Percentiles rank a stretch among this genome's conserved stretches.
Evolutionary conservation across 2,797 vertebrate species (phyloP).

Genomic region (Percopsis omiscomaycus): DNA sequence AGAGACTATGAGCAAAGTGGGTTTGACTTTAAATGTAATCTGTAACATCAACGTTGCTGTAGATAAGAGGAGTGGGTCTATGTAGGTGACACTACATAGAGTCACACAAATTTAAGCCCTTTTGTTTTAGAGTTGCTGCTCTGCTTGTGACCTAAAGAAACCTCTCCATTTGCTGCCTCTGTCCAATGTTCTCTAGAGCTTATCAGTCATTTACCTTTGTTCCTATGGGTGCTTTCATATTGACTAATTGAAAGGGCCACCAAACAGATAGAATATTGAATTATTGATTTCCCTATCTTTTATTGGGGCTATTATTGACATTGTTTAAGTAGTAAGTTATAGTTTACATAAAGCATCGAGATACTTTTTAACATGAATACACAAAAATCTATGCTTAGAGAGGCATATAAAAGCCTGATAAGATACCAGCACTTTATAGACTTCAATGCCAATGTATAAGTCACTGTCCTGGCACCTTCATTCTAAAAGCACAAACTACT

Average conservation of each 20-base stretch:
- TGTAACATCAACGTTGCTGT: background rate
- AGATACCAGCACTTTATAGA: too few species aligned
- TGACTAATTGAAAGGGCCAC: conserved; percentile 23
- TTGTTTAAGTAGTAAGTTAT: too few species aligned
- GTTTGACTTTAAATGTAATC: background rate
- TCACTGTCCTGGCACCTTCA: too few species aligned
- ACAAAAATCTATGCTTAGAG: too few species aligned
- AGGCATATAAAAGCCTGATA: too few species aligned
- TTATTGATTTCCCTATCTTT: too few species aligned
- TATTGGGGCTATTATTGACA: too few species aligned
- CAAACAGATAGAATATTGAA: background rate
- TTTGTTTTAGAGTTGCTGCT: conserved; percentile 32
- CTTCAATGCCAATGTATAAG: too few species aligned
- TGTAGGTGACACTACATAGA: conserved; percentile 12
- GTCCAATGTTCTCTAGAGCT: conserved; percentile 78
- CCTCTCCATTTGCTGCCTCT: conserved; percentile 46
- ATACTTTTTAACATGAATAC: too few species aligned
- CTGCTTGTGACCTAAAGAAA: conserved; percentile 57
- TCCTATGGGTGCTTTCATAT: conserved; percentile 52
- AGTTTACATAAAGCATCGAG: too few species aligned
- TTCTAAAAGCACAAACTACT: too few species aligned
- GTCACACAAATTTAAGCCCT: conserved; percentile 30
- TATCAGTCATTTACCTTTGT: conserved; percentile 80
- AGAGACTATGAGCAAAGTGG: background rate
- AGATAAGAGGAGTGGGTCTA: background rate